Evolutionary conservation across 2,113 vertebrate species (phyloP).

Genomic region (Marmota monax): DNA sequence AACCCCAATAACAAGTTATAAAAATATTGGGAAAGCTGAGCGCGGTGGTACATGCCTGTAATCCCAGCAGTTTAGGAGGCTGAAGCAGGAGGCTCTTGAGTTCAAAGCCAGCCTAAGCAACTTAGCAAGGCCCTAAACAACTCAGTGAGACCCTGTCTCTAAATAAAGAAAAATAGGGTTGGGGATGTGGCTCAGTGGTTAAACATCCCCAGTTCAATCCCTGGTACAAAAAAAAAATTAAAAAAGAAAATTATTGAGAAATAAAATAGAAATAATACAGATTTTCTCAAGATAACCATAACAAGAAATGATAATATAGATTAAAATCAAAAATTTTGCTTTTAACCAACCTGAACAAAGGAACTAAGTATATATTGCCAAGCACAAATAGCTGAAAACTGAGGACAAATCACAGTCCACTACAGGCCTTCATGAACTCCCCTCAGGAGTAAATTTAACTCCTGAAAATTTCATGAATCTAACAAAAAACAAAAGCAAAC

Average conservation of each 20-base stretch:
- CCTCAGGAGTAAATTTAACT: conserved; percentile 48
- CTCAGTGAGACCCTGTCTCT: no score
- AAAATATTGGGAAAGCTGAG: neutral
- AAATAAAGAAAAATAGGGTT: no score
- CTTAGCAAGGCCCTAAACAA: no score
- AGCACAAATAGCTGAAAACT: neutral
- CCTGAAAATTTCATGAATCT: conserved; percentile 55
- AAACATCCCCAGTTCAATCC: no score
- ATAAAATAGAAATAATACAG: neutral
- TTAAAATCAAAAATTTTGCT: conserved; percentile 1
- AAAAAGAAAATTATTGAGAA: neutral
- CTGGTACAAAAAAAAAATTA: no score
- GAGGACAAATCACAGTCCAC: neutral
- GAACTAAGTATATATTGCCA: neutral
- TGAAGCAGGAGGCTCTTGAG: no score
- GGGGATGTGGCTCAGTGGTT: no score
- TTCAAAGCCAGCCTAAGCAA: no score
- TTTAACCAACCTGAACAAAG: neutral
- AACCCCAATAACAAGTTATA: neutral
- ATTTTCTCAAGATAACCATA: neutral
- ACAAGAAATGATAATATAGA: neutral
- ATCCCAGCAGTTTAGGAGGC: no score
- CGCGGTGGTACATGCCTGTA: no score
- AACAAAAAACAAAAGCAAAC: conserved; percentile 49
- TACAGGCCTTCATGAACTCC: conserved; percentile 17